Evolutionary conservation across 2,888 invertebrate genomes (phyloP), one percentile per base, ranked within the genome.

Genomic region (Synergus gifuensis): DNA sequence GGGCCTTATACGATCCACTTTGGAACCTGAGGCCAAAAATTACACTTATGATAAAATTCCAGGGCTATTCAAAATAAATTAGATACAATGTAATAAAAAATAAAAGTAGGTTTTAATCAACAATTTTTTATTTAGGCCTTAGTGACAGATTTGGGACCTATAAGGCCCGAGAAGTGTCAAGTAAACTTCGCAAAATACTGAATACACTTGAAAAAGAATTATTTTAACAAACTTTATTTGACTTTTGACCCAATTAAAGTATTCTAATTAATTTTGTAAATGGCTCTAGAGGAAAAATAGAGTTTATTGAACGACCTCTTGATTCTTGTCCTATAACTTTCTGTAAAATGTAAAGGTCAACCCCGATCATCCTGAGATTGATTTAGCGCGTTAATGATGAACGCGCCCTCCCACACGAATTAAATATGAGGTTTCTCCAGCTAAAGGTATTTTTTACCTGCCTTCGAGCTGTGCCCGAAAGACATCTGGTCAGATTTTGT

Each of bases 401-500:
- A 78, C 69, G 81, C 81, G 80, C 82, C 87, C 88, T 88, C 87
- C 87, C 87, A 85, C 88, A 85, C 85, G 83, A 84, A 87, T 86
- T 84, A 82, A 80, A 66, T 64, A 60, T 77, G 58, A 49, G 69
- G 49, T 44, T 67, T 18, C 69, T 28, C 44, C 44, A 49, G 60
- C 16, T 14, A 64, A 77, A 63, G 73, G 77, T 78, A 81, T 83
- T 84, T 83, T 82, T 84, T 85, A 83, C 81, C 82, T 80, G 80
- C 76, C 11, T 73, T 76, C 58, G 76, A 78, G 49, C 84, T 79
- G 14, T 76, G 69, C 76, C 77, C 78, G 64, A 78, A 82, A 87
- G 87, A 90, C 91, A 91, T 91, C 91, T 91, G 91, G 91, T 89
- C 91, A 91, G 91, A 91, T 91, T 91, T 90, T 88, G 88, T 91